These are phyloP conservation scores for Neotoma lepida DNA, from an alignment of 2,113 vertebrate genomes.

Conservation along the genomic window DNA sequence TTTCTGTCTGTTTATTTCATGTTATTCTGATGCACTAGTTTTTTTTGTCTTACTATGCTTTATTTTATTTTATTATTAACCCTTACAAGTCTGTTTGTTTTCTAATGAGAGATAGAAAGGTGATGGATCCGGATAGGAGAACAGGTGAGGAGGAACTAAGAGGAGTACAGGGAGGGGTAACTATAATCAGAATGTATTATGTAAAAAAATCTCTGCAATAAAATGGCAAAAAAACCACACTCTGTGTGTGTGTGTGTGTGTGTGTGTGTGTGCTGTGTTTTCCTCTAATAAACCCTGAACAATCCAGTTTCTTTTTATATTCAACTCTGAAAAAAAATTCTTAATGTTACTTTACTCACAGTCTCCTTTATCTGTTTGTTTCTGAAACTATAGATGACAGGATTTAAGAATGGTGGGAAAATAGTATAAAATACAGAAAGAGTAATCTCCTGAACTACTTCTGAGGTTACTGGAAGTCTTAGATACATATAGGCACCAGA, in stretches of 20 bases:
- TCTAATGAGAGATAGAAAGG: background rate
- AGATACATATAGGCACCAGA: slow-evolving; percentile 41
- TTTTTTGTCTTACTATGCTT: background rate
- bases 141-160: background rate
- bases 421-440: slow-evolving; percentile 56
- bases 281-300: background rate
- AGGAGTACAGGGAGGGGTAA: background rate
- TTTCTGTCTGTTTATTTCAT: background rate
- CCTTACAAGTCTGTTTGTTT: background rate
- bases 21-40: background rate
- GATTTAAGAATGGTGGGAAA: slow-evolving; percentile 61
- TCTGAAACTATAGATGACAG: slow-evolving; percentile 64
- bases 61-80: background rate
- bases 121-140: background rate
- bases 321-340: background rate
- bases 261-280: background rate
- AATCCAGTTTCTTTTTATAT: background rate
- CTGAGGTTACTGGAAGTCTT: background rate
- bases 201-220: background rate
- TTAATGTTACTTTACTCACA: background rate
- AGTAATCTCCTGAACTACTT: background rate
- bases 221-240: too few relatives aligned
- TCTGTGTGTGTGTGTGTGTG: background rate
- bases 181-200: background rate
- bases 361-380: slow-evolving; percentile 41